phyloP scores from a whole-genome alignment of 1,140 invertebrate genomes.

The Polyergus mexicanus region DNA sequence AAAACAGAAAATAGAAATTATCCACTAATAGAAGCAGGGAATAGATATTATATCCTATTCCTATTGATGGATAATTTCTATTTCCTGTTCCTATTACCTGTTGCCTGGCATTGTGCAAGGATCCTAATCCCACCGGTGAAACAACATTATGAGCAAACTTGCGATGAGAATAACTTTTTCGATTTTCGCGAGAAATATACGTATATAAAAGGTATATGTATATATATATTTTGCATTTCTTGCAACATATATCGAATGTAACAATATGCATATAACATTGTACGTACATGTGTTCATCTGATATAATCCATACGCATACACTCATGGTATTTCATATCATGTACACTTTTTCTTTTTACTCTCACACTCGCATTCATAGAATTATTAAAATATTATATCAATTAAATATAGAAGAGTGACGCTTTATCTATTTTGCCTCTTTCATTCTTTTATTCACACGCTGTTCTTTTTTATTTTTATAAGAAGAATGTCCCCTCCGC shows the following conservation, averaged over 20 bases:
- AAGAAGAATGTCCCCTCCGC: slow-evolving; percentile 3
- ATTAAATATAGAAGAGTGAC: slow-evolving; percentile 62
- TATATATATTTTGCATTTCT: background rate
- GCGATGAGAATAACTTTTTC: slow-evolving; percentile 8
- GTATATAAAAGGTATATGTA: slow-evolving; percentile 23
- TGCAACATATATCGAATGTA: slow-evolving; percentile 41
- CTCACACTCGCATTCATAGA: background rate
- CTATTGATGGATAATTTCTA: too few relatives aligned
- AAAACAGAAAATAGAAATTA: too few relatives aligned
- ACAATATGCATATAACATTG: slow-evolving; percentile 15
- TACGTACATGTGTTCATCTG: background rate
- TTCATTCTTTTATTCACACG: background rate
- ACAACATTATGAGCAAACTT: slow-evolving; percentile 41
- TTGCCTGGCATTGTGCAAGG: too few relatives aligned
- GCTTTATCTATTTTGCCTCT: slow-evolving; percentile 32
- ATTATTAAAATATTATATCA: slow-evolving; percentile 72
- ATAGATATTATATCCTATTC: too few relatives aligned
- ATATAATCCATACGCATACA: slow-evolving; percentile 1
- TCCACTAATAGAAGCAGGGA: too few relatives aligned
- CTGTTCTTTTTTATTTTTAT: slow-evolving; percentile 13
- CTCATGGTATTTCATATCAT: background rate
- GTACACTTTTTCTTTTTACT: background rate
- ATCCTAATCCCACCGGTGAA: slow-evolving; percentile 12
- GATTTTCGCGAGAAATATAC: slow-evolving; percentile 40
- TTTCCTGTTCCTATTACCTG: too few relatives aligned